Evolutionary conservation across 2,888 invertebrate genomes (phyloP).

Genomic region (Heliconius erato): DNA sequence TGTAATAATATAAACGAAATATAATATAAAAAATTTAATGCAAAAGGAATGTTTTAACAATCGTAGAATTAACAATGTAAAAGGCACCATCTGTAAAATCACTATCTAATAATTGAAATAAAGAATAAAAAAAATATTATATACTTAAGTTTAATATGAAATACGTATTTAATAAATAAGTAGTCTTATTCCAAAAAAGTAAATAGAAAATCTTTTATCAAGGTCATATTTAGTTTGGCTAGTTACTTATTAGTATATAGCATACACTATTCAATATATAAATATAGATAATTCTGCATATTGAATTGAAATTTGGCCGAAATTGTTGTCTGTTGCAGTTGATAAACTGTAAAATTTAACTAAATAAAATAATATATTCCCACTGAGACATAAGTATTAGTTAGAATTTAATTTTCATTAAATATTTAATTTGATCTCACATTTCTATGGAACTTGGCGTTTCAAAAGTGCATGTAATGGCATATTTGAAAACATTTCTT

Average conservation of each 20-base stretch:
- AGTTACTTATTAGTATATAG: neutral
- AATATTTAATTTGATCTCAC: too few species aligned
- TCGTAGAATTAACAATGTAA: neutral
- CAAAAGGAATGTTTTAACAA: conserved; percentile 9
- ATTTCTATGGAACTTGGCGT: too few species aligned
- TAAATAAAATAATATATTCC: neutral
- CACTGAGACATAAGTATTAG: neutral
- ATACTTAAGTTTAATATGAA: neutral
- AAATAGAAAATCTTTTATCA: too few species aligned
- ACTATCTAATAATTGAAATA: neutral
- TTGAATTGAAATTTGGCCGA: too few species aligned
- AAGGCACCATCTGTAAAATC: conserved; percentile 7
- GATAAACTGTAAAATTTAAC: too few species aligned
- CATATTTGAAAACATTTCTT: too few species aligned
- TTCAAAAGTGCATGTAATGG: too few species aligned
- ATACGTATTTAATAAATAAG: neutral
- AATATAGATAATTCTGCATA: too few species aligned
- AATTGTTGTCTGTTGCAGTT: too few species aligned
- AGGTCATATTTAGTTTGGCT: neutral
- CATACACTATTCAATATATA: too few species aligned
- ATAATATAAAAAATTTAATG: neutral
- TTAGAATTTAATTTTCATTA: neutral
- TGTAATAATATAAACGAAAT: neutral
- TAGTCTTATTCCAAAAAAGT: too few species aligned
- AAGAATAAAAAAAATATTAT: neutral